phyloP scores from a whole-genome alignment of 2,797 vertebrate species.

The Aythya fuligula region DNA sequence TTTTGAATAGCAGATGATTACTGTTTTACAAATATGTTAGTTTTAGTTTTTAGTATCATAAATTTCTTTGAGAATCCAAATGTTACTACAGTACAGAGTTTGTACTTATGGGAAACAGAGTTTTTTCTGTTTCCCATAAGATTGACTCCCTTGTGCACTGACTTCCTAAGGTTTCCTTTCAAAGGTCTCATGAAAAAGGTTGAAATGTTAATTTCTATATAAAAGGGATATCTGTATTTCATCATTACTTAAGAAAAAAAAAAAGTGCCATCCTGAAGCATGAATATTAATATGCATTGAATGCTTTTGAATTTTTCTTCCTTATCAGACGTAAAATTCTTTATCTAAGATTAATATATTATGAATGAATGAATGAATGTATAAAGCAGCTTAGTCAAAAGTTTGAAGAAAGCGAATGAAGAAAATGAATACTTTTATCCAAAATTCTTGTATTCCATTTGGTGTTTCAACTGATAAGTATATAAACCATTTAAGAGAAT shows the following conservation, averaged over 20 bases:
- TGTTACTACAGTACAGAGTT: background rate
- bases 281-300: background rate
- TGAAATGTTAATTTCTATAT: background rate
- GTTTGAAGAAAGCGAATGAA: background rate
- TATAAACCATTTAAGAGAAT: background rate
- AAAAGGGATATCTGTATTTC: background rate
- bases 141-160: background rate
- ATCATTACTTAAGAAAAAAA: background rate
- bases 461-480: background rate
- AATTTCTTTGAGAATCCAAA: background rate
- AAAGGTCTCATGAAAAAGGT: background rate
- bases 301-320: background rate
- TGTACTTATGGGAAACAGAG: no score
- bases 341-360: background rate
- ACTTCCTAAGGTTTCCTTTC: background rate
- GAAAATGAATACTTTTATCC: background rate
- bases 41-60: background rate
- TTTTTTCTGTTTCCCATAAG: background rate
- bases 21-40: background rate
- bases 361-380: background rate
- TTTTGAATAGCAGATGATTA: background rate
- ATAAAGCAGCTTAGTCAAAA: background rate
- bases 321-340: background rate
- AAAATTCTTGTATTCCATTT: background rate
- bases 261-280: background rate